phyloP scores from a whole-genome alignment of 2,888 invertebrate genomes.

The Caradrina kadenii region DNA sequence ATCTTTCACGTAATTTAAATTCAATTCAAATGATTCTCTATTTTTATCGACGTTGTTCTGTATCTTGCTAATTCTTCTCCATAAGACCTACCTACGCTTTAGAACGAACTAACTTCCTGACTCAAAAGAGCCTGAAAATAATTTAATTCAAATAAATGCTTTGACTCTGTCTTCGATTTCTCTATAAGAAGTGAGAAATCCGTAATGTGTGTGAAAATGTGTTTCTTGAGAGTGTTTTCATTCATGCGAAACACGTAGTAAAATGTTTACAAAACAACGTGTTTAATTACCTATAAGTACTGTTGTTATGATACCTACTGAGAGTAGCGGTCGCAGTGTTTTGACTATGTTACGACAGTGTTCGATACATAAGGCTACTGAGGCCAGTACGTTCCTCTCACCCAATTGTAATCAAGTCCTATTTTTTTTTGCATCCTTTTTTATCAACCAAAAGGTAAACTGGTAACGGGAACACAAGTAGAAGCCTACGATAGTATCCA shows the following conservation, averaged over 20 bases:
- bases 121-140: too few relatives aligned
- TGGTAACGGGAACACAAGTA: constrained; percentile 19
- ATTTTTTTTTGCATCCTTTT: constrained; percentile 7
- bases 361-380: not conserved
- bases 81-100: too few relatives aligned
- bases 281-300: constrained; percentile 9
- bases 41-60: not conserved
- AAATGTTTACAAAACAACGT: constrained; percentile 34
- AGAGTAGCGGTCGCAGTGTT: constrained; percentile 6
- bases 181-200: not conserved
- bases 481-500: constrained; percentile 34
- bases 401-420: not conserved
- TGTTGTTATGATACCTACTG: constrained; percentile 11
- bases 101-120: too few relatives aligned
- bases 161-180: not conserved
- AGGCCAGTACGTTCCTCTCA: not conserved
- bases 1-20: not conserved
- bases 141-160: too few relatives aligned
- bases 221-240: constrained; percentile 15
- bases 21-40: not conserved
- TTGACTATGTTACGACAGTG: constrained; percentile 5
- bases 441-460: constrained; percentile 7
- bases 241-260: not conserved
- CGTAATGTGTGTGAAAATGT: not conserved
- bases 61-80: too few relatives aligned